Evolutionary conservation across 1,140 invertebrate species (phyloP).

Genomic region (Uloborus diversus): DNA sequence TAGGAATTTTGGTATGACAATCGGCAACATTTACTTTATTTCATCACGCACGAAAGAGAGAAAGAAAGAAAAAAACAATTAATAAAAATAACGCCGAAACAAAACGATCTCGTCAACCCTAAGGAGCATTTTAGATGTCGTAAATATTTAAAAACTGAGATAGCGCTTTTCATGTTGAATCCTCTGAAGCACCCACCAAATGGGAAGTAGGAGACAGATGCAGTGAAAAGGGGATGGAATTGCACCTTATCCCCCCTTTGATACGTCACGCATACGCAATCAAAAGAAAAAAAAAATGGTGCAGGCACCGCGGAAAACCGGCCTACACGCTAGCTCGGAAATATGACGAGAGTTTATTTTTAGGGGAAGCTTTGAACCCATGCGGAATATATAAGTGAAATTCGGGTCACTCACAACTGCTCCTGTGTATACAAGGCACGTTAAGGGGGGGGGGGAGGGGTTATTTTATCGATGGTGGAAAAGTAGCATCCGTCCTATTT

Average conservation of each 20-base stretch:
- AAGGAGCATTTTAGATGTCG: slow-evolving; percentile 25
- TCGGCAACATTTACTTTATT: no score
- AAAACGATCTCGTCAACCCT: neutral
- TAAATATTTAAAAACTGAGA: slow-evolving; percentile 29
- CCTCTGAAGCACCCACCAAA: neutral
- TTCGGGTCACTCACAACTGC: no score
- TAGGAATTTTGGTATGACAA: no score
- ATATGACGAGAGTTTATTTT: no score
- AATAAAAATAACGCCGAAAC: neutral
- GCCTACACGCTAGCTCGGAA: neutral
- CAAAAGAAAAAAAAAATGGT: neutral
- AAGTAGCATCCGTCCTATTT: no score
- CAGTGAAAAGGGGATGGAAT: no score
- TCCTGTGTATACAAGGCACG: no score
- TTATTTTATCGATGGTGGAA: no score
- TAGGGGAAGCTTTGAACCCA: no score
- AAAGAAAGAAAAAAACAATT: neutral
- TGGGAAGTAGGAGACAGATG: slow-evolving; percentile 12
- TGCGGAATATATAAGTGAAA: no score
- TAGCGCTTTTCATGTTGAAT: neutral
- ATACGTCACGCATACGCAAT: slow-evolving; percentile 30
- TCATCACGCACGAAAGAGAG: neutral
- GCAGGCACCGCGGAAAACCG: slow-evolving; percentile 1
- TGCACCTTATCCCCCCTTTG: neutral
- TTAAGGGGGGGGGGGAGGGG: no score